Base-by-base conservation (phyloP, 2,797 vertebrate genomes). In the Danio aesculapii region DNA sequence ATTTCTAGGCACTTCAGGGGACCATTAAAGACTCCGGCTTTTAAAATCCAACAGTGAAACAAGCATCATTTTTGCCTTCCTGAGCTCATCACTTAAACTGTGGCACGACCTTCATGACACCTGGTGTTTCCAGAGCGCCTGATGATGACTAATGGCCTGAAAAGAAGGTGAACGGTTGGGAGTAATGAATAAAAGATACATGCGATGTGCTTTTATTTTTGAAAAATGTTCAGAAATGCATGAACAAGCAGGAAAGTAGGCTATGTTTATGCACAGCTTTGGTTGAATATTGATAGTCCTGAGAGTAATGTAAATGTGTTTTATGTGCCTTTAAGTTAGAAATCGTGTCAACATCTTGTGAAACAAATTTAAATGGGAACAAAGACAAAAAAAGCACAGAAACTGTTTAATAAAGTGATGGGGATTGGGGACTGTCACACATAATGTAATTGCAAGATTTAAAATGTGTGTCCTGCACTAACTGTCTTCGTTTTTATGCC, bases 121-220 rank as follows among this genome's bases (percentile, higher is more conserved):
- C 72, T 75, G 58, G 21, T 61, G 44, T 62, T 59, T 11, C 14
- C 57, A 6, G 16, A 49, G 44, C 14, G 57, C 41, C 47, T 59
- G 12, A 39, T 52, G 73, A 52, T 52, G 73, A 72, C 52, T 72
- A 41, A 57, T 72, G 52, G 39, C 17, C 70, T 57, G 11, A 64
- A 52, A 63, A 50, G 10, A 17, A 41, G 59, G 61, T 17, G 17
- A 73, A 41, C 59, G 14, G 46, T 49, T 75, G 11, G 8, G 5
- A 62, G 59, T 52, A 52, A 17, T 63, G 12, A 41, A 75, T 49
- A 63, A 52, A 68, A 50, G 19, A 50, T 68, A 8, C 12, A 17
- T 17, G 43, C 13, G 39, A 57, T 17, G 11, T 71, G 69, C 19
- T 50, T 68, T 69, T 52, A 39, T 50, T n/a, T 47, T 19, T 44